Evolutionary conservation across 2,797 vertebrate species (phyloP).

Genomic region (Enteromius fasciolatus): DNA sequence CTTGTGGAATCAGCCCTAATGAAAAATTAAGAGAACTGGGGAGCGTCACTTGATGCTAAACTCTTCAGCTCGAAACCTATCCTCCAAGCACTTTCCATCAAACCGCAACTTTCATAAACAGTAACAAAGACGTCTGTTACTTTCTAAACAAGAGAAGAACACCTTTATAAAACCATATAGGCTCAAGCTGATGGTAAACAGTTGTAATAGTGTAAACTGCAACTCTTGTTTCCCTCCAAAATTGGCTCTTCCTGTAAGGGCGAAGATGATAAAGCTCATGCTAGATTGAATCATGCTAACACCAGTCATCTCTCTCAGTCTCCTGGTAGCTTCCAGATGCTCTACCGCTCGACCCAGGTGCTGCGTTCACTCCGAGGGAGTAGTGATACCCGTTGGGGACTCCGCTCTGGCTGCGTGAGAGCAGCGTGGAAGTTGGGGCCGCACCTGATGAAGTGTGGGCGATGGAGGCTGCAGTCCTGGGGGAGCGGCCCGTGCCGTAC

Average conservation of each 20-base stretch:
- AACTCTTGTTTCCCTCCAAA: slow-evolving; percentile 19
- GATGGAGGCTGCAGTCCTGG: slow-evolving; percentile 79
- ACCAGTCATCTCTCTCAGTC: slow-evolving; percentile 92
- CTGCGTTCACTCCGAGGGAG: slow-evolving; percentile 84
- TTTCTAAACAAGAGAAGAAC: slow-evolving; percentile 17
- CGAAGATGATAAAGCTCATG: slow-evolving; percentile 84
- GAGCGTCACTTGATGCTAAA: slow-evolving; percentile 34
- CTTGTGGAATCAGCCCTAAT: slow-evolving; percentile 48
- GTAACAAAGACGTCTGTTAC: slow-evolving; percentile 1
- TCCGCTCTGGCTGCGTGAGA: slow-evolving; percentile 81
- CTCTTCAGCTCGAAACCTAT: slow-evolving; percentile 14
- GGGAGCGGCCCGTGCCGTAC: slow-evolving; percentile 80
- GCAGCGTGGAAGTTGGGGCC: slow-evolving; percentile 69
- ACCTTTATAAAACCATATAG: slow-evolving; percentile 12
- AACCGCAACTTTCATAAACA: slow-evolving; percentile 5
- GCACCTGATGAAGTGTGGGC: slow-evolving; percentile 68
- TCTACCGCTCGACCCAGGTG: slow-evolving; percentile 73
- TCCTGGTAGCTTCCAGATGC: slow-evolving; percentile 87
- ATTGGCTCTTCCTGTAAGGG: neutral
- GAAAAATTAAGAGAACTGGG: slow-evolving; percentile 37
- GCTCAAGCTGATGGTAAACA: slow-evolving; percentile 8
- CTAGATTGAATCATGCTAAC: slow-evolving; percentile 77
- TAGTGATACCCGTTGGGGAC: slow-evolving; percentile 96
- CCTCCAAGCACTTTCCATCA: neutral
- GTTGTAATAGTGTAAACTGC: slow-evolving; percentile 29